Evolutionary conservation across 2,113 vertebrate species (phyloP), one percentile per base, ranked within the genome.

Genomic region (Elaphurus davidianus): DNA sequence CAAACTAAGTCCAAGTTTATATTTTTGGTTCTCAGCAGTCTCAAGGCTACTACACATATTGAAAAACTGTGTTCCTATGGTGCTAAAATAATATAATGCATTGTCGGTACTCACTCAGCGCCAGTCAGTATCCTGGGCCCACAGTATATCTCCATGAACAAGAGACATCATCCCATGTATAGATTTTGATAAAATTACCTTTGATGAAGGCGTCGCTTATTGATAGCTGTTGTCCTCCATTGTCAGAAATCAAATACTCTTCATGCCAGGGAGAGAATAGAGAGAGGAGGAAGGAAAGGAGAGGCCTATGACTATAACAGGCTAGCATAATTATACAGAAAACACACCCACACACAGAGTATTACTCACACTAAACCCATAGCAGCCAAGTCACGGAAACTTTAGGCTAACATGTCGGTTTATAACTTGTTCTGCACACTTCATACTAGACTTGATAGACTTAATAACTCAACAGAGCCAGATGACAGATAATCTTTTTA

Each of bases 171-270:
- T 30, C 40, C 55, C 15, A 40, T 17, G 7, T 14, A 86, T 12
- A 82, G 50, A 8, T 62, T 71, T 59, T 79, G 55, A 67, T 67
- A 93, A 91, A 97, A 96, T 95, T 99, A 99, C 99, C 99, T 99
- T 99, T 99, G 98, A 99, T 99, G 98, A 99, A 99, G 95, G 99
- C 99, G 25, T 99, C 99, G 87, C 99, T 99, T 98, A 99, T 99
- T 94, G 99, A 99, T 87, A 99, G 99, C 97, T 99, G 99, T 91
- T 99, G 99, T 87, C 99, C 99, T 98, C 99, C 99, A 76, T 99
- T 99, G 98, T 99, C 99, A 78, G 99, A 99, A 97, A 99, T 98
- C 96, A 99, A 99, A 98, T 99, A 99, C 96, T 99, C 99, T 99
- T 99, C 98, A 99, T 79, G 98, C 62, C 95, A 97, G 67, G 96